Evolutionary conservation across 2,888 invertebrate species (phyloP), one percentile per base, ranked within the genome.

Genomic region (Xylota sylvarum): DNA sequence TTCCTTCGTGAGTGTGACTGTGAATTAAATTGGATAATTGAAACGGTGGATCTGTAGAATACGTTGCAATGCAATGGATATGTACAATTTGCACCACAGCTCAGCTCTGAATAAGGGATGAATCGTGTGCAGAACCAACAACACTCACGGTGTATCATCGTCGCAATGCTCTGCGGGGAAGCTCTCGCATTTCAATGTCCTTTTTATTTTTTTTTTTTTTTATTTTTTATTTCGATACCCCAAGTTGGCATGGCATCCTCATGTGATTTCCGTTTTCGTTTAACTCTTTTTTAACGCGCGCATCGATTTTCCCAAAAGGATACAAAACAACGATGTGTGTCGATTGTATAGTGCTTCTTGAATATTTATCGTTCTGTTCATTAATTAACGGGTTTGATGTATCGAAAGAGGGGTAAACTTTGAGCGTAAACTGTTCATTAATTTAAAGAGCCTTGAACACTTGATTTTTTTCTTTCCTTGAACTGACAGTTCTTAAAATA

Each of bases 1-100:
- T 46, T 81, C 19, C 40, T 55, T 52, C 60, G 35, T 30, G 60
- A 69, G 65, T 69, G 43, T 69, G 69, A 19, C 67, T 82, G 77
- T 72, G 70, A 73, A 62, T 77, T 82, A 77, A 81, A 86, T 77
- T 79, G 67, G 72, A 77, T 82, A 86, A 82, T 86, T 86, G 82
- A 86, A 86, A 78, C 77, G 77, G 67, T 62, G 72, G 56, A 82
- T 72, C 48, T 72, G 50, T 67, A 72, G 52, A 67, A 77, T 60
- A 76, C 60, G 30, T 48, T 58, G 35, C 80, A 58, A 60, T 58
- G 35, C 80, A 58, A 60, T 64, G 37, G 56, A 70, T 79, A 79
- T 52, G 35, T 46, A 52, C 55, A 55, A 70, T 69, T 60, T 50
- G 50, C 69, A 50, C 14, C 55, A 30, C 48, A 77, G 12, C 37